Conservation (phyloP, 2,113 vertebrate genomes). For the Euleptes europaea region DNA sequence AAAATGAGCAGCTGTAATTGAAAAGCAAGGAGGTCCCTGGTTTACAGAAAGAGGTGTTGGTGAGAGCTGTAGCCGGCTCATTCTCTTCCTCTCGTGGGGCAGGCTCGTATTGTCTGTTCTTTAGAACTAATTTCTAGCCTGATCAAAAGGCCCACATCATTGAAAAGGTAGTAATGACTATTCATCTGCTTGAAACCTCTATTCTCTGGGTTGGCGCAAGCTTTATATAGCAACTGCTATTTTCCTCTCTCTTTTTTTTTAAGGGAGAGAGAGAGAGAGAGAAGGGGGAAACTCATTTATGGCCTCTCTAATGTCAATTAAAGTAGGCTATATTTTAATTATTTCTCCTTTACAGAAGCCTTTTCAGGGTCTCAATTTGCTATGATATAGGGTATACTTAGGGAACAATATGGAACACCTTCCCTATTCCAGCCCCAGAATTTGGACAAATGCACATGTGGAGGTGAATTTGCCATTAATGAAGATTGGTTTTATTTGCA, state of each 20-base stretch:
- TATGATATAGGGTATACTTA: constrained; percentile 67
- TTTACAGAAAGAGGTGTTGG: constrained; percentile 86
- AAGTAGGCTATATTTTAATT: constrained; percentile 85
- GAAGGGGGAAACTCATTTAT: constrained; percentile 83
- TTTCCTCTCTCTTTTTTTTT: constrained; percentile 66
- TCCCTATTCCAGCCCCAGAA: constrained; percentile 62
- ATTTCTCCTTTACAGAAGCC: constrained; percentile 80
- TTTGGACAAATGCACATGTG: constrained; percentile 64
- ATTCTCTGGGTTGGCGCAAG: constrained; percentile 73
- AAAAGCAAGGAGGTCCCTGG: constrained; percentile 81
- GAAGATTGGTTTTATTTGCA: constrained; percentile 75
- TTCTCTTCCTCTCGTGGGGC: constrained; percentile 85
- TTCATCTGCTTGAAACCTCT: constrained; percentile 81
- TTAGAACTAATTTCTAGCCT: constrained; percentile 84
- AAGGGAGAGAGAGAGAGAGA: no score
- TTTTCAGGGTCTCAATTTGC: constrained; percentile 80
- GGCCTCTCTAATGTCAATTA: constrained; percentile 84
- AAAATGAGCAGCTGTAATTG: constrained; percentile 87
- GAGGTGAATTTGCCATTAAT: constrained; percentile 76
- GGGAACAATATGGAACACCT: constrained; percentile 64
- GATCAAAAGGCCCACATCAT: constrained; percentile 83
- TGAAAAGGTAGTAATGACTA: constrained; percentile 88
- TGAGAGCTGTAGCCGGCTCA: constrained; percentile 81
- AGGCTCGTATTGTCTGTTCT: constrained; percentile 83
- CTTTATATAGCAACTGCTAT: constrained; percentile 84